A percentile compares a stretch with the other conserved stretches of the same genome.
phyloP scores from a whole-genome alignment of 2,797 vertebrate genomes.

The Rhabdomys pumilio region DNA sequence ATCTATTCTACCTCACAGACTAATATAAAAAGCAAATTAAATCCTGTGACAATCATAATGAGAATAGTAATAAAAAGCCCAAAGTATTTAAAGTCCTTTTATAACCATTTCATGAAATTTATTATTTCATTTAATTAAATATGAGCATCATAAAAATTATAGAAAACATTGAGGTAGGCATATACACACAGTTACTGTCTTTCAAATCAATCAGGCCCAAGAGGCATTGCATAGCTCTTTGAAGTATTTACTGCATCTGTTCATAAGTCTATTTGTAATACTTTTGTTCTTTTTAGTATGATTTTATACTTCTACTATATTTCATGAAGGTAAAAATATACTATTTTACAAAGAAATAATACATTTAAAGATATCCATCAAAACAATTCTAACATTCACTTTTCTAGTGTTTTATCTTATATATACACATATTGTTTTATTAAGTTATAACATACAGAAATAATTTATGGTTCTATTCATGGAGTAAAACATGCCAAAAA shows the following conservation, averaged over 20 bases:
- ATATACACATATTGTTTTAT: neutral
- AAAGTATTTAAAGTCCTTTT: conserved; percentile 42
- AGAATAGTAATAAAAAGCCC: neutral
- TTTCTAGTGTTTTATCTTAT: neutral
- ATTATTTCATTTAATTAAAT: conserved; percentile 47
- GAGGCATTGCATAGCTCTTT: conserved; percentile 21
- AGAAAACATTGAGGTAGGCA: conserved; percentile 36
- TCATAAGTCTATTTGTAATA: conserved; percentile 30
- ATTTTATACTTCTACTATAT: conserved; percentile 69
- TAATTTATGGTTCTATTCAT: neutral
- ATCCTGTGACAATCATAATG: conserved; percentile 14
- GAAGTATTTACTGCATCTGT: conserved; percentile 25
- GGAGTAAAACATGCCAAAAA: neutral
- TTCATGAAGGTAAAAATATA: conserved; percentile 74
- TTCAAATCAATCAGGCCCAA: neutral
- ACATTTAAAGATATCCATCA: conserved; percentile 53
- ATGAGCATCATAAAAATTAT: conserved; percentile 58
- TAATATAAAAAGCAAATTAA: conserved; percentile 47
- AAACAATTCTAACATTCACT: conserved; percentile 53
- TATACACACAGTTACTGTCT: neutral
- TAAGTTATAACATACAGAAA: neutral
- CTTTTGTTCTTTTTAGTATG: conserved; percentile 56
- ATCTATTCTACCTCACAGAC: neutral
- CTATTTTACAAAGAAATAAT: neutral
- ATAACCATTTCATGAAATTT: conserved; percentile 40